Conservation (phyloP, 2,797 vertebrate species). For the Rhinichthys osculus region DNA sequence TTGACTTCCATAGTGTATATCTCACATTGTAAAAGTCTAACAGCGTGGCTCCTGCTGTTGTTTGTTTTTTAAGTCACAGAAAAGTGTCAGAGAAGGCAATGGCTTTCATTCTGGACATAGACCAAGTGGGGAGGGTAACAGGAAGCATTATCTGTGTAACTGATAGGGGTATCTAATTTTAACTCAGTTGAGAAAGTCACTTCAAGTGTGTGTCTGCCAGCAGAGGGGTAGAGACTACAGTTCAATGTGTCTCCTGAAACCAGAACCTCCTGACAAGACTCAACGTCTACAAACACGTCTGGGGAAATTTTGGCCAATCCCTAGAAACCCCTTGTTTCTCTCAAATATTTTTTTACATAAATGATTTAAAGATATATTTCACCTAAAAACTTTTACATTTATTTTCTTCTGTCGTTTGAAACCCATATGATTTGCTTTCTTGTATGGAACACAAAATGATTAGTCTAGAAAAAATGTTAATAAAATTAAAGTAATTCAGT, state of each 20-base stretch:
- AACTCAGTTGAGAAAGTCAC: constrained; percentile 70
- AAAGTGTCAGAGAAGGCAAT: constrained; percentile 16
- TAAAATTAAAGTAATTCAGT: background rate
- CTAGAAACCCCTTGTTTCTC: constrained; percentile 36
- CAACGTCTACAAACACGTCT: constrained; percentile 22
- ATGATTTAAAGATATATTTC: background rate
- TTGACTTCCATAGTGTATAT: background rate
- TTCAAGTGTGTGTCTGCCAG: constrained; percentile 65
- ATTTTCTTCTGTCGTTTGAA: background rate
- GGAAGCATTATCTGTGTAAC: constrained; percentile 76
- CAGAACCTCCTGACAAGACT: constrained; percentile 48
- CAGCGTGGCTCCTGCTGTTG: background rate
- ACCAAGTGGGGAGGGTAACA: constrained; percentile 61
- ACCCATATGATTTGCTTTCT: background rate
- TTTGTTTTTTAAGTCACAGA: constrained; percentile 53
- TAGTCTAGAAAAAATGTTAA: background rate
- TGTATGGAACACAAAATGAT: background rate
- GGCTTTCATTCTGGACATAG: constrained; percentile 54
- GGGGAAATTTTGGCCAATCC: constrained; percentile 31
- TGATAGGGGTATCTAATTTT: constrained; percentile 74
- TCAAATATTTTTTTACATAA: background rate
- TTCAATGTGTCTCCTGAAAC: constrained; percentile 58
- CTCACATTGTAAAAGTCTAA: background rate
- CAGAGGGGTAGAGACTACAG: constrained; percentile 49
- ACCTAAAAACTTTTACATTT: background rate